These are phyloP conservation scores for Cyrtorhinus lividipennis DNA, from an alignment of 1,140 invertebrate species.

Conservation along the genomic window DNA sequence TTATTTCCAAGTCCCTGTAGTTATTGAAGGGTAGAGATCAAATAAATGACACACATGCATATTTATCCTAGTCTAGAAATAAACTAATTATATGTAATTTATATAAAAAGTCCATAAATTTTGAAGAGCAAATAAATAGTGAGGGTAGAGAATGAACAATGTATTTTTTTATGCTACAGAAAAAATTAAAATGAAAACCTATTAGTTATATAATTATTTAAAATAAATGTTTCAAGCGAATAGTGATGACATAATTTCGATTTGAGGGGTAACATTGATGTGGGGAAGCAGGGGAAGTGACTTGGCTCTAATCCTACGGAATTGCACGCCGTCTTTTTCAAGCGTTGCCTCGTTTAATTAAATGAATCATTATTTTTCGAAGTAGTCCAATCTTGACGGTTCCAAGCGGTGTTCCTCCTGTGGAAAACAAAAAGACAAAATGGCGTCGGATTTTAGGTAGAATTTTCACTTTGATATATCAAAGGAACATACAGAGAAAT, in stretches of 20 bases:
- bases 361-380: neutral
- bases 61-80: too few species aligned
- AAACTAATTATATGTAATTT: neutral
- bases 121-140: neutral
- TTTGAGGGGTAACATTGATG: too few species aligned
- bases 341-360: neutral
- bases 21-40: neutral
- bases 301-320: neutral
- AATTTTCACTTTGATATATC: neutral
- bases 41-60: neutral
- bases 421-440: neutral
- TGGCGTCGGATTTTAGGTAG: neutral
- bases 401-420: neutral
- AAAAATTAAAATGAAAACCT: neutral
- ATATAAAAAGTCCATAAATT: neutral
- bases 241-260: too few species aligned
- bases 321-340: neutral
- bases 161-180: neutral
- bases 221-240: too few species aligned
- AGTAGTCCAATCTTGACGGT: neutral
- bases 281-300: neutral
- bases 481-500: neutral
- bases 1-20: neutral
- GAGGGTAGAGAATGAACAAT: too few species aligned
- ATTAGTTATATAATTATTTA: neutral